phyloP scores from a whole-genome alignment of 2,113 vertebrate species.

The Limanda limanda region DNA sequence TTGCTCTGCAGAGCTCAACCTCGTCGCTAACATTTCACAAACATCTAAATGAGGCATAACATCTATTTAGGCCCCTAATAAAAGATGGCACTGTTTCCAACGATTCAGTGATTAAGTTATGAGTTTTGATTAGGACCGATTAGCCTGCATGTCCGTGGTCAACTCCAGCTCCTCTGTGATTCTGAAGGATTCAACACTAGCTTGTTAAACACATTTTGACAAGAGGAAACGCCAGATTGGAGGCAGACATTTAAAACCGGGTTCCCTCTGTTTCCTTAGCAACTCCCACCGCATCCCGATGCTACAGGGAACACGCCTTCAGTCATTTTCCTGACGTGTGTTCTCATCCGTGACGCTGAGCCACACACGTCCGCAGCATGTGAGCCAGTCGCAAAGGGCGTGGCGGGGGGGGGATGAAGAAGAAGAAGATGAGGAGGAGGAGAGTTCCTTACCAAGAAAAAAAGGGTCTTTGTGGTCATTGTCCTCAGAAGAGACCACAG shows the following conservation, averaged over 20 bases:
- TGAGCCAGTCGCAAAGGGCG: background rate
- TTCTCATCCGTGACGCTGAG: no score
- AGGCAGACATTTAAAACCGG: background rate
- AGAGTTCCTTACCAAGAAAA: conserved; percentile 62
- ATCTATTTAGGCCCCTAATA: conserved; percentile 19
- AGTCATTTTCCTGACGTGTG: background rate
- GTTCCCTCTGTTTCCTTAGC: background rate
- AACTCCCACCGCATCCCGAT: background rate
- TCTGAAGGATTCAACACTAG: no score
- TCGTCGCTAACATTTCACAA: background rate
- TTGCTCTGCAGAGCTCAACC: background rate
- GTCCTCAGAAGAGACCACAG: conserved; percentile 94
- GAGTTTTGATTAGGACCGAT: background rate
- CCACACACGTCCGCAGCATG: background rate
- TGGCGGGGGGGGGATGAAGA: no score
- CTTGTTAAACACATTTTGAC: background rate
- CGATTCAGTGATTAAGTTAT: conserved; percentile 27
- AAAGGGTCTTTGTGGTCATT: background rate
- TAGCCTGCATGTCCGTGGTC: conserved; percentile 9
- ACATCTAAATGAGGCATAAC: conserved; percentile 41
- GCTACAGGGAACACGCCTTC: background rate
- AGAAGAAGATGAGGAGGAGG: background rate
- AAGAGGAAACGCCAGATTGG: background rate
- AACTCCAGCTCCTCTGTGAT: background rate
- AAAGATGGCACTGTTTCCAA: conserved; percentile 1